Evolutionary conservation across 2,797 vertebrate genomes (phyloP).

Genomic region (Spheniscus humboldti): DNA sequence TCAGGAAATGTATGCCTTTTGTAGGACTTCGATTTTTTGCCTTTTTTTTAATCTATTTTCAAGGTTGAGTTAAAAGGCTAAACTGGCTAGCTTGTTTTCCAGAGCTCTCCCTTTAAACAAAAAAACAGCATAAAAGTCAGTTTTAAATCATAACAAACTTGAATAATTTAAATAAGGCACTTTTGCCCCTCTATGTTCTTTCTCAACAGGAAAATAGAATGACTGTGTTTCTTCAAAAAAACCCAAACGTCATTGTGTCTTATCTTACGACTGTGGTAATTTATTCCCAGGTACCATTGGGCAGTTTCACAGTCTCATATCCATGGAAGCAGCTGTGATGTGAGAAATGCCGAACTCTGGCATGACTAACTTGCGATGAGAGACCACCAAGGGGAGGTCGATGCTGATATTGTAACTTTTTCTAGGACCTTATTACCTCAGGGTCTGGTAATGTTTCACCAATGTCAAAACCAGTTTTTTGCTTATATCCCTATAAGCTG

Average conservation of each 20-base stretch:
- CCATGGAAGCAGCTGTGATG: not conserved
- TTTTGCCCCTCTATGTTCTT: not conserved
- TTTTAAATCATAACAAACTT: not conserved
- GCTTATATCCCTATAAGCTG: not conserved
- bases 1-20: not conserved
- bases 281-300: not conserved
- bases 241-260: not conserved
- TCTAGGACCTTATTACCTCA: not conserved
- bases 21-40: not conserved
- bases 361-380: not conserved
- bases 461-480: not conserved
- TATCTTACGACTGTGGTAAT: not conserved
- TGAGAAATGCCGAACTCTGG: not conserved
- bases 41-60: not conserved
- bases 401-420: not conserved
- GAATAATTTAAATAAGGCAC: not conserved
- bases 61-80: not conserved
- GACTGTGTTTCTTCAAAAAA: not conserved
- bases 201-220: not conserved
- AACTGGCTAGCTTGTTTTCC: not conserved
- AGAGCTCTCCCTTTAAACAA: not conserved
- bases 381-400: not conserved
- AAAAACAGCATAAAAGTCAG: not conserved
- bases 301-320: not conserved
- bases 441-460: not conserved